A percentile compares a stretch with the other conserved stretches of the same genome.
Conservation (phyloP, 2,797 vertebrate genomes). For the Prunella strophiata region DNA sequence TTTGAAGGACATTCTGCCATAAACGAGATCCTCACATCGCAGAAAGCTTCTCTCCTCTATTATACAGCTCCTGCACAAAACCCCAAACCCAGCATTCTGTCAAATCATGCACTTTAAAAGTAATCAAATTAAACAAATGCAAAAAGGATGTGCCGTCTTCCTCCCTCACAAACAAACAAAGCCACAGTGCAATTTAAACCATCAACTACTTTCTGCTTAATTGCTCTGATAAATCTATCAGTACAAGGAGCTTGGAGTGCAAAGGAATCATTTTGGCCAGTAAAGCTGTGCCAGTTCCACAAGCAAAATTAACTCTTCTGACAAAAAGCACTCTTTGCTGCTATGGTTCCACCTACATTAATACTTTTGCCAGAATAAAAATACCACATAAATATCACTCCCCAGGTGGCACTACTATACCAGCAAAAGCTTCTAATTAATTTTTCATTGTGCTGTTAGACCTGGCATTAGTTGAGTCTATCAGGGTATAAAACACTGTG, state of each 20-base stretch:
- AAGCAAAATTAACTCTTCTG: conserved; percentile 40
- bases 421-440: conserved; percentile 63
- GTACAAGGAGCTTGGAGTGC: conserved; percentile 18
- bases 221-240: conserved; percentile 51
- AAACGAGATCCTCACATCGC: conserved; percentile 89
- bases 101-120: conserved; percentile 12
- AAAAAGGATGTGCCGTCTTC: conserved; percentile 8
- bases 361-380: conserved; percentile 57
- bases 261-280: conserved; percentile 39
- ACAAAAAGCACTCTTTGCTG: conserved; percentile 52
- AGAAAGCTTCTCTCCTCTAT: conserved; percentile 90
- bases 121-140: conserved; percentile 23
- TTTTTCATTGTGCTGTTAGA: conserved; percentile 60
- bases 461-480: conserved; percentile 25
- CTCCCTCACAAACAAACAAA: conserved; percentile 1
- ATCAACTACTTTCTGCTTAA: conserved; percentile 46
- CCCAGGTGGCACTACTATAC: conserved; percentile 56
- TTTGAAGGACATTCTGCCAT: conserved; percentile 92
- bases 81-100: conserved; percentile 33
- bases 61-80: conserved; percentile 83
- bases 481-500: conserved; percentile 5
- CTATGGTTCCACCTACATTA: conserved; percentile 23
- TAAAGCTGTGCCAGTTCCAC: conserved; percentile 33
- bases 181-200: conserved; percentile 18
- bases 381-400: conserved; percentile 59